phyloP scores from a whole-genome alignment of 2,888 invertebrate species.

The Strigamia crassipes region DNA sequence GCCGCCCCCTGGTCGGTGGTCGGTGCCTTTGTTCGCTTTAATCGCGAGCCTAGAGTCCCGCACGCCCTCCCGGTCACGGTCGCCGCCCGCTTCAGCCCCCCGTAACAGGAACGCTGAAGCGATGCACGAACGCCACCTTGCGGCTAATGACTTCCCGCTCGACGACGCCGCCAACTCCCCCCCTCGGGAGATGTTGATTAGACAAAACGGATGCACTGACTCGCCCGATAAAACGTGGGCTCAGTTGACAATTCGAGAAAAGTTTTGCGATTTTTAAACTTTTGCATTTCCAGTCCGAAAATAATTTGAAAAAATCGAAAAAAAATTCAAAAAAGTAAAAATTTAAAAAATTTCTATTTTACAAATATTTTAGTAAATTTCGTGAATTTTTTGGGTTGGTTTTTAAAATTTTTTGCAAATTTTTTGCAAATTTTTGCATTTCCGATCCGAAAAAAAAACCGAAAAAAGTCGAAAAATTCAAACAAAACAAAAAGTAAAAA shows the following conservation, averaged over 20 bases:
- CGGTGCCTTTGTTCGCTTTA: conserved; percentile 34
- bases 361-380: too few relatives aligned
- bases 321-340: background rate
- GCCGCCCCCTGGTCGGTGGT: conserved; percentile 28
- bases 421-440: too few relatives aligned
- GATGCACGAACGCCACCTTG: conserved; percentile 30
- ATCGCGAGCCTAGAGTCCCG: conserved; percentile 29
- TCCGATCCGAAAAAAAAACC: too few relatives aligned
- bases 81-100: conserved; percentile 27
- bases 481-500: too few relatives aligned
- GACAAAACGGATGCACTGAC: conserved; percentile 29
- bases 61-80: conserved; percentile 32
- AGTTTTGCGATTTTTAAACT: background rate
- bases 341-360: too few relatives aligned
- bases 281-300: background rate
- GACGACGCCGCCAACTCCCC: conserved; percentile 14
- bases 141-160: conserved; percentile 32
- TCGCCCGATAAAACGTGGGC: background rate
- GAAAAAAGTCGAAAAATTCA: too few relatives aligned
- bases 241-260: background rate
- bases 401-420: too few relatives aligned
- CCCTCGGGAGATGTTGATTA: conserved; percentile 27
- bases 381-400: too few relatives aligned
- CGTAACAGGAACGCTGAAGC: conserved; percentile 33
- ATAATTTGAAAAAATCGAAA: too few relatives aligned